Evolutionary conservation across 1,140 invertebrate species (phyloP), one percentile per base, ranked within the genome.

Genomic region (Scaptomyza montana): DNA sequence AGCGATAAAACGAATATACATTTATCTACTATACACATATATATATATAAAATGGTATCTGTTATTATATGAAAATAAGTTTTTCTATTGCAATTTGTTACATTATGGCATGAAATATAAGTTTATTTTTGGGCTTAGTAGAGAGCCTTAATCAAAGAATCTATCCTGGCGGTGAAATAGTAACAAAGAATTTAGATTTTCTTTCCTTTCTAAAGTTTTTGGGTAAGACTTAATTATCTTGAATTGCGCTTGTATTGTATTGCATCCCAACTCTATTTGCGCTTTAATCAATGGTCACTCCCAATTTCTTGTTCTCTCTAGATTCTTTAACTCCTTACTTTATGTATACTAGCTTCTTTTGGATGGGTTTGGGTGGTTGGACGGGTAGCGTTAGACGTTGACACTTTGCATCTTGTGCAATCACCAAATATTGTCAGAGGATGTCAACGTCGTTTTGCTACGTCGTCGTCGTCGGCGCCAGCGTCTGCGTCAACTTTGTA

Each of bases 381-480:
- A 25, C 3, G 21, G 21, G 21, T 1, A 62, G 66, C 8, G 63
- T 70, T 62, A 77, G 73, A 65, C 84, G 73, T 84, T 87, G 84
- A 87, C 84, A 89, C 84, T 87, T 87, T 87, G 84, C 84, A 87
- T 87, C 84, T 87, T 87, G 84, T 89, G 84, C 84, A 89, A 87
- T 87, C 84, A 89, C 85, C 84, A 89, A 87, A 87, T 87, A 87
- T 89, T 89, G 84, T 89, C 84, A 78, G 66, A 81, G 69, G 70
- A 86, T 80, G 81, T 86, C 81, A 84, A 77, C 80, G 61, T 84
- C 66, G 51, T 76, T 68, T 55, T 55, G 33, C 51, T 21, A 21
- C 74, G 65, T 13, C 56, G 60, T 25, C 39, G 19, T 12, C 36
- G 47, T 45, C 56, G 41, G 12, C 57, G 39, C 33, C 62, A 39